Evolutionary conservation across 2,797 vertebrate species (phyloP).

Genomic region (Phoeniculus purpureus): DNA sequence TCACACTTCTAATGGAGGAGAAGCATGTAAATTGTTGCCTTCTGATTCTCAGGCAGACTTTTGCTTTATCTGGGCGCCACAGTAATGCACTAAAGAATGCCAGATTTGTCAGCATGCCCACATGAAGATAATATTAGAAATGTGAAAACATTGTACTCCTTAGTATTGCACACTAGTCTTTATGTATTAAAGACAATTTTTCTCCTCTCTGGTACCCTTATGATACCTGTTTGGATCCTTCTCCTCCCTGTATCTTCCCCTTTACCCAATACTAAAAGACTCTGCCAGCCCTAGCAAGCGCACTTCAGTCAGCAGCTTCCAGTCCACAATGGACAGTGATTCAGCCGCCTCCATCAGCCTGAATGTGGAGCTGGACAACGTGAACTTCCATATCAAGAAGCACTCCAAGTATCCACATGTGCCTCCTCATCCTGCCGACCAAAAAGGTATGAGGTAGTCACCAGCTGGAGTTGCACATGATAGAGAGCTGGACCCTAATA

Average conservation of each 20-base stretch:
- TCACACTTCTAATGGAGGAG: constrained; percentile 35
- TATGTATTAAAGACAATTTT: constrained; percentile 79
- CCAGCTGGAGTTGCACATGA: constrained; percentile 71
- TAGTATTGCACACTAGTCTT: constrained; percentile 77
- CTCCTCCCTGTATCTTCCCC: constrained; percentile 78
- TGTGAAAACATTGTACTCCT: constrained; percentile 77
- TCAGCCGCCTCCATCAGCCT: constrained; percentile 98
- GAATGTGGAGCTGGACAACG: constrained; percentile 99
- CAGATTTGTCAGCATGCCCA: background rate
- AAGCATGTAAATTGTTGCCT: constrained; percentile 49
- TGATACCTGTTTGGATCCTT: constrained; percentile 79
- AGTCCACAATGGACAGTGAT: constrained; percentile 97
- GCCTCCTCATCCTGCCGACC: constrained; percentile 89
- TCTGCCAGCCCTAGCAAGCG: constrained; percentile 97
- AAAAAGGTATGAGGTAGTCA: constrained; percentile 90
- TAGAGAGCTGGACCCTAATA: constrained; percentile 56
- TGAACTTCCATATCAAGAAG: constrained; percentile 99
- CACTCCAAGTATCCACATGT: constrained; percentile 98
- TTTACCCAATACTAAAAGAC: constrained; percentile 82
- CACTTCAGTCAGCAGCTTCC: constrained; percentile 98
- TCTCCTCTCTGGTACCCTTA: constrained; percentile 77
- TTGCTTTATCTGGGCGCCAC: background rate
- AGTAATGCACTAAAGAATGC: background rate
- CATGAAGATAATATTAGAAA: background rate
- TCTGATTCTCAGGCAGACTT: constrained; percentile 13